These are phyloP conservation scores for Doryteuthis pealeii DNA, from an alignment of 1,140 invertebrate species.

Conservation along the genomic window DNA sequence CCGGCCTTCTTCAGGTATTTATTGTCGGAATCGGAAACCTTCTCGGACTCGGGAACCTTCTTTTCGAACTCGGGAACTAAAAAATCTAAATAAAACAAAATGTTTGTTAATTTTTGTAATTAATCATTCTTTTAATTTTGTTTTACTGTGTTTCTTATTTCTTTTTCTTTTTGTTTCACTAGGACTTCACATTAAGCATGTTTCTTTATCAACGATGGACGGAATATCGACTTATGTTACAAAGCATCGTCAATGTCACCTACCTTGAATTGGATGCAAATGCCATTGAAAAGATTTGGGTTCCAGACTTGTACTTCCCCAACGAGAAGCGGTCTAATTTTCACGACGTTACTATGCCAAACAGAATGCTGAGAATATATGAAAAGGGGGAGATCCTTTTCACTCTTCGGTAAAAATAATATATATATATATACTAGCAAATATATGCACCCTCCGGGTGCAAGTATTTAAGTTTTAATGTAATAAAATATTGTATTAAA, in stretches of 20 bases:
- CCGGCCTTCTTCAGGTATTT: too few species aligned
- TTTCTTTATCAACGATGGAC: constrained; percentile 42
- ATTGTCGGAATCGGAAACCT: too few species aligned
- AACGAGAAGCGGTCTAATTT: constrained; percentile 61
- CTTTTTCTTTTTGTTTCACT: constrained; percentile 16
- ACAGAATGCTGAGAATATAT: constrained; percentile 59
- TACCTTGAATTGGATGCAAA: constrained; percentile 42
- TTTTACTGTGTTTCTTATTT: neutral
- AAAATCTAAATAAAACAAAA: too few species aligned
- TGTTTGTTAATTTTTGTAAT: too few species aligned
- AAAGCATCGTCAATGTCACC: constrained; percentile 17
- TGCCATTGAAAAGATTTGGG: constrained; percentile 55
- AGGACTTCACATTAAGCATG: constrained; percentile 48
- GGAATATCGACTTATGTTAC: constrained; percentile 31
- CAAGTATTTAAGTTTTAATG: too few species aligned
- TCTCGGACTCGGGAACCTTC: too few species aligned
- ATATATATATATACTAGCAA: too few species aligned
- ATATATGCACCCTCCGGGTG: too few species aligned
- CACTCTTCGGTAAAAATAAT: constrained; percentile 54
- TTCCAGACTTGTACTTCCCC: constrained; percentile 60
- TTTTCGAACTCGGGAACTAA: too few species aligned
- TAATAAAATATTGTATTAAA: too few species aligned
- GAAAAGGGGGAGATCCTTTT: constrained; percentile 57
- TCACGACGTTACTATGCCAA: constrained; percentile 60
- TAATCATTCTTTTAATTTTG: neutral